Conservation (phyloP, 2,888 invertebrate species). For the Choreutis nemorana region DNA sequence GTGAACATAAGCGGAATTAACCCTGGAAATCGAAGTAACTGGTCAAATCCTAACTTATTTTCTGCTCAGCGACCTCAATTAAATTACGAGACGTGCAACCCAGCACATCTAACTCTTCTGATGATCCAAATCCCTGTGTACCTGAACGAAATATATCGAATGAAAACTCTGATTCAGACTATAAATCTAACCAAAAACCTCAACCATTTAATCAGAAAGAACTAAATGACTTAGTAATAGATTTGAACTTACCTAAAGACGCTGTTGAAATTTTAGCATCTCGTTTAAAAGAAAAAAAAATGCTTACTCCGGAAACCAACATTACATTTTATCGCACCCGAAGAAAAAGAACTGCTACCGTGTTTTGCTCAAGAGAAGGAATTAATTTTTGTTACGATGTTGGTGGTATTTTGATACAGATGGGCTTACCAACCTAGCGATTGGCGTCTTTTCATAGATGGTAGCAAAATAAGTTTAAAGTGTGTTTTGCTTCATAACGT, state of each 20-base stretch:
- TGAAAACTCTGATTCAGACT: constrained; percentile 8
- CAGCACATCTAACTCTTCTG: constrained; percentile 7
- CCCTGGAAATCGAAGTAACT: constrained; percentile 5
- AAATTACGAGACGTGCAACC: constrained; percentile 6
- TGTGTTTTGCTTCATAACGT: constrained; percentile 9
- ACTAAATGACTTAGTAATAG: constrained; percentile 8
- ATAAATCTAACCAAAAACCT: constrained; percentile 5
- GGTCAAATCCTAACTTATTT: constrained; percentile 6
- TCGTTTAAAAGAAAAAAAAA: constrained; percentile 8
- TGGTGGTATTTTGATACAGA: constrained; percentile 7
- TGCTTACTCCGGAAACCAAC: constrained; percentile 5
- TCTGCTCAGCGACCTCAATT: constrained; percentile 6
- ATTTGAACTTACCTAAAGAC: constrained; percentile 6
- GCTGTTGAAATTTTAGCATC: constrained; percentile 6
- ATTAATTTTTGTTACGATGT: constrained; percentile 6
- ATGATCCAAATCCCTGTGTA: constrained; percentile 4
- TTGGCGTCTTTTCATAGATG: constrained; percentile 5
- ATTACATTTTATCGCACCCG: constrained; percentile 7
- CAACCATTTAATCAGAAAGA: constrained; percentile 7
- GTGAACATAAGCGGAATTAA: constrained; percentile 5
- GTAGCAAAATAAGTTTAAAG: constrained; percentile 6
- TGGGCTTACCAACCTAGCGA: constrained; percentile 8
- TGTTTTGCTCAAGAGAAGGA: constrained; percentile 5
- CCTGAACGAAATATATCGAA: constrained; percentile 4
- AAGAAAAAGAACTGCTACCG: constrained; percentile 3